Evolutionary conservation across 37 sponge, comb jelly and placozoan species (phyloP).

Genomic region (Dysidea cf. avara): DNA sequence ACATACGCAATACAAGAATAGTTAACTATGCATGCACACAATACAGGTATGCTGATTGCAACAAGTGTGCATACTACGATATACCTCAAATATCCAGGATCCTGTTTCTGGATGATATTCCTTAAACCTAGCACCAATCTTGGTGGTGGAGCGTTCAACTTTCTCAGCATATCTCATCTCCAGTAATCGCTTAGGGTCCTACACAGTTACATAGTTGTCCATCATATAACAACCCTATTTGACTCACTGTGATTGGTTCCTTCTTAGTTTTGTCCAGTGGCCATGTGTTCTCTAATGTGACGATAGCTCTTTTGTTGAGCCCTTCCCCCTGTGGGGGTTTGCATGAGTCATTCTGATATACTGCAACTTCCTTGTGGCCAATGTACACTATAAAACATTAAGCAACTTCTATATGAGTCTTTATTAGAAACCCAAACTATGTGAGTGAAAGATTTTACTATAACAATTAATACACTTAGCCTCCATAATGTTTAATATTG

Average conservation of each 20-base stretch:
- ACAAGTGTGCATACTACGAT: no score
- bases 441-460: no score
- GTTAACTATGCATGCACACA: no score
- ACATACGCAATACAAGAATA: no score
- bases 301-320: constrained; percentile 80
- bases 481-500: no score
- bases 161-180: constrained; percentile 64
- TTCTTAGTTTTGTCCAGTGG: constrained; percentile 81
- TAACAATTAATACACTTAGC: no score
- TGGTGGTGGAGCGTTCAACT: constrained; percentile 59
- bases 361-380: constrained; percentile 75
- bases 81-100: constrained; percentile 71
- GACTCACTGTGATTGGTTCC: constrained; percentile 59
- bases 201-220: constrained; percentile 11
- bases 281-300: constrained; percentile 72
- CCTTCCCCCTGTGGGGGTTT: constrained; percentile 77
- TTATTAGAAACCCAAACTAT: no score
- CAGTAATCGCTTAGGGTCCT: constrained; percentile 45
- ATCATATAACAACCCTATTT: constrained; percentile 18
- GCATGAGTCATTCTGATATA: constrained; percentile 74
- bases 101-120: constrained; percentile 80
- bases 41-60: no score
- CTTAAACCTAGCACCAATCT: constrained; percentile 82
- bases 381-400: constrained; percentile 74
- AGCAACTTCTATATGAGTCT: no score